Evolutionary conservation across 2,888 invertebrate genomes (phyloP).

Genomic region (Xylota segnis): DNA sequence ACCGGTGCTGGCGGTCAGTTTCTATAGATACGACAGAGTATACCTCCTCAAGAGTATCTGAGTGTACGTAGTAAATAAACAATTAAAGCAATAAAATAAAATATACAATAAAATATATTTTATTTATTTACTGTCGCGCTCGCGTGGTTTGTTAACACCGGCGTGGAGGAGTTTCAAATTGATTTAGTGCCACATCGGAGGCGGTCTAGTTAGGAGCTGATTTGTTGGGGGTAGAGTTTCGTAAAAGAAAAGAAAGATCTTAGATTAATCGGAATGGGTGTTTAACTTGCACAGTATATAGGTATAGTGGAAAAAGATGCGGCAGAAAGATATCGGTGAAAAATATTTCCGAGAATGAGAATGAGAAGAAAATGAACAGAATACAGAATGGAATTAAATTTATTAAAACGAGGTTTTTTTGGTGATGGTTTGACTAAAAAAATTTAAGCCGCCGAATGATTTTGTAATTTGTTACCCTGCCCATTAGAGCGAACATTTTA

Average conservation of each 20-base stretch:
- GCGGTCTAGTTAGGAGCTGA: constrained; percentile 47
- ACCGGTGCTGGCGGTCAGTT: constrained; percentile 11
- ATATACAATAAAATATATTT: constrained; percentile 46
- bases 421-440: too few species aligned
- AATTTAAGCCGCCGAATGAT: too few species aligned
- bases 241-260: constrained; percentile 2
- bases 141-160: constrained; percentile 23
- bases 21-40: neutral
- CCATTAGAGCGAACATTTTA: too few species aligned
- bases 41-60: neutral
- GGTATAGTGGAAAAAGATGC: constrained; percentile 4
- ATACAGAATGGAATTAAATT: neutral
- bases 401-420: neutral
- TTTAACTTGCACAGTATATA: constrained; percentile 8
- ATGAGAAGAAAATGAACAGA: neutral
- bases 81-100: constrained; percentile 54
- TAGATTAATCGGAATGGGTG: constrained; percentile 23
- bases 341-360: neutral
- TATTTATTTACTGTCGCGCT: constrained; percentile 53
- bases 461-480: too few species aligned
- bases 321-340: constrained; percentile 8
- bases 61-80: constrained; percentile 40
- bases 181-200: constrained; percentile 44
- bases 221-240: constrained; percentile 36
- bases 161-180: constrained; percentile 34